A percentile compares a stretch with the other conserved stretches of the same genome.
These are phyloP conservation scores for Tanypteryx hageni DNA, from an alignment of 2,888 invertebrate species.

Conservation along the genomic window DNA sequence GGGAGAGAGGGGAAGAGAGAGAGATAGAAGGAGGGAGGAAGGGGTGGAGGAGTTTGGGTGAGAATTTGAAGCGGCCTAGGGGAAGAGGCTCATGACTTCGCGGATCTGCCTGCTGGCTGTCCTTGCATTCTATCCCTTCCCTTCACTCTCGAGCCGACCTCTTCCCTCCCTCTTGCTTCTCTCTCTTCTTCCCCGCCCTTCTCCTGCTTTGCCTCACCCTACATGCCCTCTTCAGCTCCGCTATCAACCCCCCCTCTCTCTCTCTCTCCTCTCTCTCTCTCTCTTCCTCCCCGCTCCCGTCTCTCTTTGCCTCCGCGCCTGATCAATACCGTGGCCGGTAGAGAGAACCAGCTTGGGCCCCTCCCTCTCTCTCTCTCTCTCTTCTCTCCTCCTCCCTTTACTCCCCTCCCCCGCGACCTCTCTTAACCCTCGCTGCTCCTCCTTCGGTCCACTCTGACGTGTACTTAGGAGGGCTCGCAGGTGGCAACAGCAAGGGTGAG, in stretches of 20 bases:
- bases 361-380: conserved; percentile 56
- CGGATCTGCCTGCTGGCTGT: conserved; percentile 26
- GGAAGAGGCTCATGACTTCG: conserved; percentile 31
- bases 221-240: neutral
- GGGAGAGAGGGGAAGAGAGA: neutral
- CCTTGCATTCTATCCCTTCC: conserved; percentile 36
- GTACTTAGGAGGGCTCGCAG: conserved; percentile 52
- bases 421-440: neutral
- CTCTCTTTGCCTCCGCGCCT: conserved; percentile 53
- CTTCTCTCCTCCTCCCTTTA: neutral
- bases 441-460: conserved; percentile 55
- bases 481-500: conserved; percentile 58
- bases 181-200: neutral
- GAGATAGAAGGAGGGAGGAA: neutral
- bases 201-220: neutral
- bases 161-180: too few species aligned
- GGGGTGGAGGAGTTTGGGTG: neutral
- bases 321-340: conserved; percentile 61
- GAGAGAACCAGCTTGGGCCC: conserved; percentile 32
- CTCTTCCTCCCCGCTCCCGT: neutral
- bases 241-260: neutral
- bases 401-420: neutral
- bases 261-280: neutral
- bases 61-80: conserved; percentile 9
- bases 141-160: neutral